Base-by-base conservation (phyloP, 92 coral and sea anemone species). In the Umimayanthus kanabou region DNA sequence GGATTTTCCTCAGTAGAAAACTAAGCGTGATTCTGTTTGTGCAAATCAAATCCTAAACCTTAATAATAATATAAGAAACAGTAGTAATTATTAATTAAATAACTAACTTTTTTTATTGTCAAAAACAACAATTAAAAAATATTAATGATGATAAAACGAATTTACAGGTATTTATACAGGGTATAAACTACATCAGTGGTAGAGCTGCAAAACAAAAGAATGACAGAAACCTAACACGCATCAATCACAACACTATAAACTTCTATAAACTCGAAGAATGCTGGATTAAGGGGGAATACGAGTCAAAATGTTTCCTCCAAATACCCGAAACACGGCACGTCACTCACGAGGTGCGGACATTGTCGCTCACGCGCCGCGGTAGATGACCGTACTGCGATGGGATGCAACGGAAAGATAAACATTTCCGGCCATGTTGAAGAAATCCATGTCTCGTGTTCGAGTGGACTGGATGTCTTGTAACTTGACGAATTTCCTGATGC, bases 371-470 rank as follows among this genome's bases (percentile, higher is more conserved):
- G 92, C 93, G 30, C 99, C 99, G 82, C 92, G 95, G 80, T 92
- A 96, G 26, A 96, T 91, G 78, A 82, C 93, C 1, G 98, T 95
- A 39, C 90, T 89, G 18, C 93, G 90, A 53, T 94, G 98, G 29
- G 99, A 93, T 30, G 99, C 92, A 28, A 96, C 93, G 9, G 98
- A 92, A 73, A 96, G 86, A 70, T 96, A 96, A 9, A 96, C 94
- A 10, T 77, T 90, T 73, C 89, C 94, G 18, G 94, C 98, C 99
- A 96, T 96, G 93, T 92, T 94, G 90, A 96, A 96, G 85, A 96
- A 96, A 74, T 88, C 94, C 96, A 96, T 95, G 91, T 96, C 99
- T 49, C 99, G 93, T 43, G 99, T 95, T 70, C 95, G 86, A 45
- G 65, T 87, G 9, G 98, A 90, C 6, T 94, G 91, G 55, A 96